phyloP scores from a whole-genome alignment of 2,797 vertebrate species.

The Halcyon badia region DNA sequence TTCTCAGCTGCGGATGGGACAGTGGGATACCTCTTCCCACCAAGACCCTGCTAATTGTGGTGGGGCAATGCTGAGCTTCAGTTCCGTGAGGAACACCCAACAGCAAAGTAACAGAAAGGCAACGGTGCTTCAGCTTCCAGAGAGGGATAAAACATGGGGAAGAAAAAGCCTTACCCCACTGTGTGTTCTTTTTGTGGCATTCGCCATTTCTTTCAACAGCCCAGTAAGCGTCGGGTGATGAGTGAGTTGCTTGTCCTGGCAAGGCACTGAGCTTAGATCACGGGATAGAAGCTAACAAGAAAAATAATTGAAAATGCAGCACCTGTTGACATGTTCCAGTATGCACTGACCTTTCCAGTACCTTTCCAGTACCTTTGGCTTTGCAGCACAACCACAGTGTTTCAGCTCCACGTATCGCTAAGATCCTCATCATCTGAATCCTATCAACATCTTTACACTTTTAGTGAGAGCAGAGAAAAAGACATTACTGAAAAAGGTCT shows the following conservation, averaged over 20 bases:
- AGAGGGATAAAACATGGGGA: not conserved
- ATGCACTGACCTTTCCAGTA: not conserved
- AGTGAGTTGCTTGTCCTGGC: not conserved
- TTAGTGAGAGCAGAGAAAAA: not conserved
- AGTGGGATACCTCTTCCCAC: not conserved
- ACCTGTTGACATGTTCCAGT: slow-evolving; percentile 5
- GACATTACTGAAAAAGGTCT: not conserved
- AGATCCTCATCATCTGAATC: not conserved
- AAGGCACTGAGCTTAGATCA: not conserved
- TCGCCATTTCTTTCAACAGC: not conserved
- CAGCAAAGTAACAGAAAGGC: not conserved
- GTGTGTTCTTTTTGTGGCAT: not conserved
- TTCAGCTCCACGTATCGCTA: accelerated
- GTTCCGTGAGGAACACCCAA: not conserved
- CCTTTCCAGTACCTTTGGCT: not conserved
- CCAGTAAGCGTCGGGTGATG: not conserved
- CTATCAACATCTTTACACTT: not conserved
- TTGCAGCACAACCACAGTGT: not conserved
- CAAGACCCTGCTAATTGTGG: not conserved
- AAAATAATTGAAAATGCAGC: not conserved
- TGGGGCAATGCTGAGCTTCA: not conserved
- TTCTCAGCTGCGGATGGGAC: not conserved
- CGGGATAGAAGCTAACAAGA: not conserved
- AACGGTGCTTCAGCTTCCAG: not conserved
- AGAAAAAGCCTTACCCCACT: not conserved